These are phyloP conservation scores for Epizoanthus scotinus DNA, from an alignment of 92 coral and sea anemone species.

Conservation along the genomic window DNA sequence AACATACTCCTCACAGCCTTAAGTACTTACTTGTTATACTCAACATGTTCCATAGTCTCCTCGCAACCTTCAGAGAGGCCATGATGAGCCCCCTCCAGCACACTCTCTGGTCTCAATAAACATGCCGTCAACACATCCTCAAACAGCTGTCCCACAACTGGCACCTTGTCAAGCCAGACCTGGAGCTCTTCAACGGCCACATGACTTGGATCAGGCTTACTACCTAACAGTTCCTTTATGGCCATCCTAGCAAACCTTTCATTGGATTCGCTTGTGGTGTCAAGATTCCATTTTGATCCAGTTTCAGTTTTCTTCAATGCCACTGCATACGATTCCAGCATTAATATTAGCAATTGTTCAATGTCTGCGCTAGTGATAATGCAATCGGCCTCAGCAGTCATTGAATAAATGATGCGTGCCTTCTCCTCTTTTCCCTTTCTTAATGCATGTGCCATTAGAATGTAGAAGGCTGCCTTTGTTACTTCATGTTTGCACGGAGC, in stretches of 20 bases:
- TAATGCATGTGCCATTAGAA: constrained; percentile 66
- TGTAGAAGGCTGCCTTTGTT: constrained; percentile 70
- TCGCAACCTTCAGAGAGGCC: constrained; percentile 92
- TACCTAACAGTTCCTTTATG: constrained; percentile 59
- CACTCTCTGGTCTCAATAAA: constrained; percentile 76
- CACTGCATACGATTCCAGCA: constrained; percentile 66
- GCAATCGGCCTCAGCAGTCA: constrained; percentile 73
- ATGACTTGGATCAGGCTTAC: constrained; percentile 59
- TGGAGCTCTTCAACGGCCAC: constrained; percentile 63
- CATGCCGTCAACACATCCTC: constrained; percentile 81
- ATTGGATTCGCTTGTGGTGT: constrained; percentile 54
- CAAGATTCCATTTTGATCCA: constrained; percentile 72
- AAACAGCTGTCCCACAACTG: constrained; percentile 76
- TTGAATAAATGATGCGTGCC: constrained; percentile 64
- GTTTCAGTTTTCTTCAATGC: constrained; percentile 72
- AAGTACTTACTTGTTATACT: constrained; percentile 74
- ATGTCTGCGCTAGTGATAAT: constrained; percentile 60
- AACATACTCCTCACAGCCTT: not conserved
- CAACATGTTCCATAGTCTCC: constrained; percentile 81
- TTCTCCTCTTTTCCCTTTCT: constrained; percentile 66
- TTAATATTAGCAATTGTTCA: constrained; percentile 50
- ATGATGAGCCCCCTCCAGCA: constrained; percentile 76
- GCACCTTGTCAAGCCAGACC: constrained; percentile 73
- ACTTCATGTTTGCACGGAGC: constrained; percentile 48
- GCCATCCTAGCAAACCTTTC: constrained; percentile 78